These are phyloP conservation scores for Olivierus martensii DNA, from an alignment of 1,140 invertebrate species.

Conservation along the genomic window DNA sequence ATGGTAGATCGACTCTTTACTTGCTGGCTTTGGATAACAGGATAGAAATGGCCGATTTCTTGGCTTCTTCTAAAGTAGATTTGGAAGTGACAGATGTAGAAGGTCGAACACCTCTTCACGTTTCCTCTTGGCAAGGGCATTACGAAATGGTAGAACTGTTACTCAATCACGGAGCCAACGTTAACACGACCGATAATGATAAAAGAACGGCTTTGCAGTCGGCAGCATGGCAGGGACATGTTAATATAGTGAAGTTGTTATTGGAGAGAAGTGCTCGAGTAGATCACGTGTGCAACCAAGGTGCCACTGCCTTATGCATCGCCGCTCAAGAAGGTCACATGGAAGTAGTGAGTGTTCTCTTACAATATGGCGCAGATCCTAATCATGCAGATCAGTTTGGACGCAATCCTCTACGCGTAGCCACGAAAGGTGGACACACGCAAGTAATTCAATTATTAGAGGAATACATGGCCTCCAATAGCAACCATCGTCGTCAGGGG, in stretches of 20 bases:
- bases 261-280: constrained; percentile 58
- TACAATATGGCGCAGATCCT: constrained; percentile 82
- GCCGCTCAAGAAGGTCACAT: constrained; percentile 70
- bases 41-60: constrained; percentile 65
- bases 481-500: constrained; percentile 1
- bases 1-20: constrained; percentile 81
- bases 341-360: constrained; percentile 67
- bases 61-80: constrained; percentile 63
- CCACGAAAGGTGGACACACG: constrained; percentile 58
- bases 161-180: constrained; percentile 55
- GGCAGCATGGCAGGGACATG: constrained; percentile 89
- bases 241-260: constrained; percentile 63
- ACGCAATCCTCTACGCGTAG: constrained; percentile 57
- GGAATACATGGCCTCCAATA: constrained; percentile 21
- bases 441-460: constrained; percentile 50
- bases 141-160: constrained; percentile 76
- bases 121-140: constrained; percentile 88
- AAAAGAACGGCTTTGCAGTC: constrained; percentile 78
- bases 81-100: constrained; percentile 77
- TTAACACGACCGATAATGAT: constrained; percentile 81
- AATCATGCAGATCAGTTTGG: constrained; percentile 84
- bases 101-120: constrained; percentile 80
- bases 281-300: constrained; percentile 77
- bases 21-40: constrained; percentile 82
- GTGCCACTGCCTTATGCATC: constrained; percentile 70